Base-by-base conservation (phyloP, 2,888 invertebrate species). In the Ormyrus nitidulus region DNA sequence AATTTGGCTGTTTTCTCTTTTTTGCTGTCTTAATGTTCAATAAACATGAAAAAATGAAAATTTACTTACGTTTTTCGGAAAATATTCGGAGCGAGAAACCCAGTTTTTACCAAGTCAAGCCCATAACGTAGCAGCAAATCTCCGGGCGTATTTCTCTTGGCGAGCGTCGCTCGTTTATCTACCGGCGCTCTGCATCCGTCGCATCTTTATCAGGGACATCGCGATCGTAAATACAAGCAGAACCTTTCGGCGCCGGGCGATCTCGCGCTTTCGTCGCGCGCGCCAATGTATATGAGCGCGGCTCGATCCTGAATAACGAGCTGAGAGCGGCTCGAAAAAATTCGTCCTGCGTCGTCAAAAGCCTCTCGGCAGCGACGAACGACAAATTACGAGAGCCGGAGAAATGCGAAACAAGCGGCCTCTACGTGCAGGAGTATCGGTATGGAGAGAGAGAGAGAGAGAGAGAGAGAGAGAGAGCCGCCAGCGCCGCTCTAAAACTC, bases 401-500 rank as follows among this genome's bases (percentile, higher is more conserved):
- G 19, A 82, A 81, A 79, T 61, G 79, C 61, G 71, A 79, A 78
- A 82, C 77, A 82, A 82, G 82, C 80, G 58, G 75, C 68, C 48
- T 58, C 9, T 82, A 80, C 82, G 80, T 82, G 82, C 64, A 56
- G 46, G 80, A 77, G 61, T 85, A 86, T 87, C 85, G 86, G 86
- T 87, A 88, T 87, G 86, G 84, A 83, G 83, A 84, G 19, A 19
- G 19, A 19, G 19, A 68, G n/a, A n/a, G 84, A 83, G 83, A 84
- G 84, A 83, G 83, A 84, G 84, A 83, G 83, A 84, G 84, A 83
- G 83, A 84, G 19, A 19, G 19, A 19, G 19, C 19, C 19, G 19
- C 19, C 19, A 2, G 1, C 19, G 54, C 5, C 71, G 62, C 68
- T 87, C 86, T 87, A 84, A 87, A 88, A 88, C 86, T 87, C 85